Percentiles rank a stretch among this genome's conserved stretches.
These are phyloP conservation scores for Amphipoea oculea DNA, from an alignment of 2,888 invertebrate genomes.

Conservation along the genomic window DNA sequence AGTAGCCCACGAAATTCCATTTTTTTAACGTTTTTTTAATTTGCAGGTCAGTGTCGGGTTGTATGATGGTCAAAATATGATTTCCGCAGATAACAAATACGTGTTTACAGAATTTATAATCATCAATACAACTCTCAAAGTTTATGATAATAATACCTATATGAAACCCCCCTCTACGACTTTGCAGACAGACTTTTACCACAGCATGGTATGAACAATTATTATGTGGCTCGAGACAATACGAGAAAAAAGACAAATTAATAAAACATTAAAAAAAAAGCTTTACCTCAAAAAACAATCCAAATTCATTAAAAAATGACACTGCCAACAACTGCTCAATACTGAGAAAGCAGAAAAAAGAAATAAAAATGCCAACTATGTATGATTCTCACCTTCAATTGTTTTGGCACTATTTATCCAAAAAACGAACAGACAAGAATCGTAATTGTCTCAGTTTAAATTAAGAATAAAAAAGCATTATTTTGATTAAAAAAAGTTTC, in stretches of 20 bases:
- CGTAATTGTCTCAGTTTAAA: background rate
- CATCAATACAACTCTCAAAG: no score
- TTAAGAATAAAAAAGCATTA: background rate
- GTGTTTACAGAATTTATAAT: no score
- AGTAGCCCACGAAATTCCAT: no score
- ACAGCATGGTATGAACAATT: no score
- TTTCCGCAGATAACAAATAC: no score
- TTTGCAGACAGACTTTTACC: background rate
- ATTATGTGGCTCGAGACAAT: no score
- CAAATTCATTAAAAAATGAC: background rate
- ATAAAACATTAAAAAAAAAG: background rate
- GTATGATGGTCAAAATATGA: no score
- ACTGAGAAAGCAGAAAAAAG: background rate
- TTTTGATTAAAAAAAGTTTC: background rate
- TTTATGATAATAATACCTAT: no score
- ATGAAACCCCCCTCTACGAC: no score
- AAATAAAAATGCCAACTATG: background rate
- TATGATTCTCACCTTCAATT: conserved; percentile 43
- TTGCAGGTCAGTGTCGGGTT: no score
- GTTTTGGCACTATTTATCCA: conserved; percentile 46
- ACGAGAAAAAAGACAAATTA: no score
- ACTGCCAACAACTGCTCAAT: conserved; percentile 6
- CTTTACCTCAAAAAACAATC: background rate
- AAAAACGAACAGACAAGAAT: background rate
- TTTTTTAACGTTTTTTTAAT: no score